Base-by-base conservation (phyloP, 2,113 vertebrate genomes). In the Grammomys surdaster region DNA sequence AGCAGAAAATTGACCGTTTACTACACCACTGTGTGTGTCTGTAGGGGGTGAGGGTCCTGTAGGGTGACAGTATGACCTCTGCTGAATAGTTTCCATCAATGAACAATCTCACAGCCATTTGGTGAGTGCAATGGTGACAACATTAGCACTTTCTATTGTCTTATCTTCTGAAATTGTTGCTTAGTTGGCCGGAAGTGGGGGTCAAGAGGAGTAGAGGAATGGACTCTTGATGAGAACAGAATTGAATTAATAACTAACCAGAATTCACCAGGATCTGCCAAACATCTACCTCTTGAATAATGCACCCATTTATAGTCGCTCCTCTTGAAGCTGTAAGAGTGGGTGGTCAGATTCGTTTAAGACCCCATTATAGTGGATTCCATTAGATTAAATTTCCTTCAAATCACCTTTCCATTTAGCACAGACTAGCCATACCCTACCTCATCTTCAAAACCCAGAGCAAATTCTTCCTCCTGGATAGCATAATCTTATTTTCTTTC, bases 101-200 rank as follows among this genome's bases (percentile, higher is more conserved):
- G 73, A 88, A 93, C 58, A 88, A 89, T 51, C 78, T 94, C 85
- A 85, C 1, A 69, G 89, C 93, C 92, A 26, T 94, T 93, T 91
- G 85, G 82, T 90, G 75, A 67, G 14, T 81, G 82, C 16, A 93
- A 60, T 48, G 94, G 91, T 97, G 96, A 87, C 67, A 77, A 97
- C 90, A 97, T 97, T 67, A 97, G 93, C 96, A 65, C 89, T 97
- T 98, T 91, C 89, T 46, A 40, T 97, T 98, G 96, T 97, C 89
- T 96, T 93, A 92, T 95, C 94, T 97, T 97, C 77, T 91, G 90
- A 97, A 96, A 92, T 28, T 94, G 77, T 75, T 96, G 91, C 86
- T 93, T 90, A 67, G 78, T 75, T 97, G 94, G 92, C 77, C 36
- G 96, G 28, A 67, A 51, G 36, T 58, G 63, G 77, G n/a, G n/a